phyloP scores from a whole-genome alignment of 2,888 invertebrate species.

The Ophioninae sp. region DNA sequence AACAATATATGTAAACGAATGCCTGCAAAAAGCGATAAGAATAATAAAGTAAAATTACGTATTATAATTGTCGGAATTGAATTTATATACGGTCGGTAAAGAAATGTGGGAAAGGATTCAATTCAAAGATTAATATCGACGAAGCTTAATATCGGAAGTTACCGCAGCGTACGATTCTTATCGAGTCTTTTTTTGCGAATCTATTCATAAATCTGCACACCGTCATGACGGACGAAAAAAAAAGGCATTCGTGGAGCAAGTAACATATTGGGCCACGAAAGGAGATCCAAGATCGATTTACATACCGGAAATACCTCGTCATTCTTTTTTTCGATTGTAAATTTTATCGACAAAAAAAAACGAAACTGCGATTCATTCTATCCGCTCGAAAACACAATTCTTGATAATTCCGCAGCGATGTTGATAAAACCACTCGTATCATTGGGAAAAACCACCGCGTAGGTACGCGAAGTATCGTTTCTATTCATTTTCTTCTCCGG shows the following conservation, averaged over 20 bases:
- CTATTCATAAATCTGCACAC: background rate
- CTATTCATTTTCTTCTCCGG: background rate
- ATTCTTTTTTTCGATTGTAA: background rate
- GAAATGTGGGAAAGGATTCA: too few relatives aligned
- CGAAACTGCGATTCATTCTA: background rate
- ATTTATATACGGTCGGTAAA: background rate
- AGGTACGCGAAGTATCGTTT: background rate
- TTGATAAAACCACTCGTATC: background rate
- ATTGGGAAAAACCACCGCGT: background rate
- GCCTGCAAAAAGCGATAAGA: constrained; percentile 77
- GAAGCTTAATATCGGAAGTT: background rate
- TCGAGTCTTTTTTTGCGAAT: background rate
- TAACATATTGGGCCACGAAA: too few relatives aligned
- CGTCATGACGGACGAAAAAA: background rate
- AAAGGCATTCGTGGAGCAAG: background rate
- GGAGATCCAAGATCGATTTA: background rate
- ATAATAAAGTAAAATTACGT: constrained; percentile 76
- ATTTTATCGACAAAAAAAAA: background rate
- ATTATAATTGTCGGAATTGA: constrained; percentile 42
- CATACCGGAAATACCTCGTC: background rate
- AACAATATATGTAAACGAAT: constrained; percentile 73
- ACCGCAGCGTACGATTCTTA: background rate
- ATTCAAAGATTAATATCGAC: too few relatives aligned
- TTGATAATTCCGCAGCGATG: background rate
- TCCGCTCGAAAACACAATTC: background rate